phyloP scores from a whole-genome alignment of 2,113 vertebrate species.

The Chinchilla lanigera region DNA sequence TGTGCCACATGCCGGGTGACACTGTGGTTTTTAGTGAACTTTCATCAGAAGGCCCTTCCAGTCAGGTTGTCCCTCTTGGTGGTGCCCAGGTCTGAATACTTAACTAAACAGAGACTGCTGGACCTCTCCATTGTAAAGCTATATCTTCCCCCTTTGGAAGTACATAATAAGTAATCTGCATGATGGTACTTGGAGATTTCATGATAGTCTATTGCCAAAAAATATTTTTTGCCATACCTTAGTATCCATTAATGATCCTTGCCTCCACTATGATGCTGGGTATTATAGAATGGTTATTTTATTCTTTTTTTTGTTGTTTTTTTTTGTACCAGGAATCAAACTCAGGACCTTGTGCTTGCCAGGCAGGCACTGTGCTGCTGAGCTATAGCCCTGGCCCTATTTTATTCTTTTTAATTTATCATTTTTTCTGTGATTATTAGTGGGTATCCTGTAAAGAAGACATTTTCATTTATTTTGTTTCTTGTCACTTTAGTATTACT shows the following conservation, averaged over 20 bases:
- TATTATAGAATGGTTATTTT: background rate
- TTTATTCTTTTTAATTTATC: background rate
- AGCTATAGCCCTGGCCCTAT: background rate
- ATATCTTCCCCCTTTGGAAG: background rate
- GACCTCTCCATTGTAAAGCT: background rate
- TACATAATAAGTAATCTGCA: background rate
- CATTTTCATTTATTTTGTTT: background rate
- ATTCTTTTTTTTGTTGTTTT: background rate
- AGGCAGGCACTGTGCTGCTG: no score
- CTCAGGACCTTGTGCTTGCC: no score
- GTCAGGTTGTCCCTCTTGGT: background rate
- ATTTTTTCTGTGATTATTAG: background rate
- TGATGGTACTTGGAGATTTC: background rate
- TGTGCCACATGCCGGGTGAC: background rate
- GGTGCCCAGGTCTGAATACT: background rate
- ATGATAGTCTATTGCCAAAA: background rate
- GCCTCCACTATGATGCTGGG: background rate
- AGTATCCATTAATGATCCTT: background rate
- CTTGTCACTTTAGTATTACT: constrained; percentile 4
- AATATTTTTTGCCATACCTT: background rate
- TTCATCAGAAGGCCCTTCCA: background rate
- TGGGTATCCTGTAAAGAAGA: background rate
- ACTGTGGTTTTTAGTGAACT: background rate
- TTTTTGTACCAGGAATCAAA: no score
- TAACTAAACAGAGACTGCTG: background rate